Percentiles rank a stretch among this genome's conserved stretches.
Conservation (phyloP, 2,797 vertebrate species). For the Melanogrammus aeglefinus region DNA sequence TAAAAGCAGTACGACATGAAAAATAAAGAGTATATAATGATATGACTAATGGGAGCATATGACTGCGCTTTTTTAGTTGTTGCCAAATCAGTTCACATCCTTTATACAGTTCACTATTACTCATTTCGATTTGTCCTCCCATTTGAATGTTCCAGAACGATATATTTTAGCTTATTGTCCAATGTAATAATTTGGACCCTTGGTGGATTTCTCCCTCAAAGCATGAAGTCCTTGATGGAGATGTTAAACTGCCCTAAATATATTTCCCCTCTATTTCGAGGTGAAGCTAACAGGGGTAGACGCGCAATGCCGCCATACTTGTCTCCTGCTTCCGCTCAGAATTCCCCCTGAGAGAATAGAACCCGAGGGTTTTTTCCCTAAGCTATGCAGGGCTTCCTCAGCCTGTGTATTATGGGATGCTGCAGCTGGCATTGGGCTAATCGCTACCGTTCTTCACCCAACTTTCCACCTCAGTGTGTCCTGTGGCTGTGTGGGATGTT, state of each 20-base stretch:
- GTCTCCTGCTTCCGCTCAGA: constrained; percentile 39
- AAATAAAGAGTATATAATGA: not conserved
- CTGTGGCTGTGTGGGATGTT: constrained; percentile 60
- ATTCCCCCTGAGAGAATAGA: constrained; percentile 34
- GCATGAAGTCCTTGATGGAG: constrained; percentile 61
- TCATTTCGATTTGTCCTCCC: not conserved
- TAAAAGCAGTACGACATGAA: too few species aligned
- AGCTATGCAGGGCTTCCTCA: constrained; percentile 33
- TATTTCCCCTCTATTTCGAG: constrained; percentile 61
- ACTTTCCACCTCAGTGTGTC: constrained; percentile 52
- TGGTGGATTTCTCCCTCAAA: constrained; percentile 65
- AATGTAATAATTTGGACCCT: constrained; percentile 52
- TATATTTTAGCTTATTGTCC: not conserved
- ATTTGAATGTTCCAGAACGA: not conserved
- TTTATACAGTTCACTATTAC: not conserved
- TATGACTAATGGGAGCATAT: too few species aligned
- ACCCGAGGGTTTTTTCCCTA: not conserved
- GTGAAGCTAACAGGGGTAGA: constrained; percentile 48
- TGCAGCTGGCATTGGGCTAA: constrained; percentile 56
- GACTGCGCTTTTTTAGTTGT: not conserved
- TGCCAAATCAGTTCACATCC: not conserved
- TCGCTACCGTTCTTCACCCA: constrained; percentile 53
- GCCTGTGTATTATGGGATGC: constrained; percentile 62
- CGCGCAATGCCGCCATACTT: constrained; percentile 62
- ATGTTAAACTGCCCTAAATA: constrained; percentile 70